Percentiles rank a stretch among this genome's conserved stretches.
Evolutionary conservation across 2,888 invertebrate genomes (phyloP).

Genomic region (Pandemis corylana): DNA sequence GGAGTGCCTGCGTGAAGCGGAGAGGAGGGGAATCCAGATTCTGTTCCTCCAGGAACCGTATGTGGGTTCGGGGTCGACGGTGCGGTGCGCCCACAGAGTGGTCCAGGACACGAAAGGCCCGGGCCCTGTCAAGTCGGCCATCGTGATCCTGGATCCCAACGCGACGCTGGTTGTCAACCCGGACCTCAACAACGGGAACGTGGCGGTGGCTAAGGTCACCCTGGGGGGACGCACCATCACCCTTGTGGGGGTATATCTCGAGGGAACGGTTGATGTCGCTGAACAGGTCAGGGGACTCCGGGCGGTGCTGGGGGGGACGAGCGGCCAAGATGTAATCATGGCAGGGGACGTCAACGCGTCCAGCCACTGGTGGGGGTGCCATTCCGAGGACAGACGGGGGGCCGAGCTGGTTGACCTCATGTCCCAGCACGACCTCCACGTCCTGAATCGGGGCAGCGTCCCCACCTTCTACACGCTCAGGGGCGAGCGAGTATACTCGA

Average conservation of each 20-base stretch:
- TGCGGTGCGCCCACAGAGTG: background rate
- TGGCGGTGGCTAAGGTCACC: background rate
- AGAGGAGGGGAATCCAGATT: background rate
- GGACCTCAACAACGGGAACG: background rate
- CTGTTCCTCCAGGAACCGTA: conserved; percentile 29
- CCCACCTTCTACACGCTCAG: background rate
- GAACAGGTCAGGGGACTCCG: background rate
- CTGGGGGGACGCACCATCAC: background rate
- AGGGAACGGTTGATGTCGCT: background rate
- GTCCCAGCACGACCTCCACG: background rate
- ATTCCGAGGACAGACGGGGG: conserved; percentile 8
- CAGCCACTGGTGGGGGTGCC: conserved; percentile 19
- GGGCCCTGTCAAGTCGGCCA: conserved; percentile 12
- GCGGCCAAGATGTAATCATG: background rate
- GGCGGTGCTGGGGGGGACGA: background rate
- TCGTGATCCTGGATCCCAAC: conserved; percentile 5
- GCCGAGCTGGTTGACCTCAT: background rate
- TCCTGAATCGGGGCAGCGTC: background rate
- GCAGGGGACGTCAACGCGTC: conserved; percentile 20
- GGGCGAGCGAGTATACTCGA: conserved; percentile 4
- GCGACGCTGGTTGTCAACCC: background rate
- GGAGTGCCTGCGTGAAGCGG: conserved; percentile 4
- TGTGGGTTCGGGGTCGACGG: conserved; percentile 12
- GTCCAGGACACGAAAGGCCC: conserved; percentile 3
- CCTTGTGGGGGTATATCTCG: background rate